Percentiles rank a stretch among this genome's conserved stretches.
phyloP scores from a whole-genome alignment of 2,888 invertebrate genomes.

The Mimumesa dahlbomi region DNA sequence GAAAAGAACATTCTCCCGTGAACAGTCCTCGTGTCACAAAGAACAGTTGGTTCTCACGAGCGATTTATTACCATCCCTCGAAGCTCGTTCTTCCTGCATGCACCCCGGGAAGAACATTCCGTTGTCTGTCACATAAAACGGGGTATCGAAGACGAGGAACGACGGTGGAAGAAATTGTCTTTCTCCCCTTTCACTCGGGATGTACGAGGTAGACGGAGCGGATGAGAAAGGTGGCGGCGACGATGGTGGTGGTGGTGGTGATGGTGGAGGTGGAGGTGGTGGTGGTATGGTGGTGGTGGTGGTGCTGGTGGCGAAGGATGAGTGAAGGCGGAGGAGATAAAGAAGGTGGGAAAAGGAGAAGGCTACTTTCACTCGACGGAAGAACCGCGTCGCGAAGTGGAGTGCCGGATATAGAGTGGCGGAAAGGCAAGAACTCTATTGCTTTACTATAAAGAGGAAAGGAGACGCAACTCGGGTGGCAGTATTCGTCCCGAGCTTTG shows the following conservation, averaged over 20 bases:
- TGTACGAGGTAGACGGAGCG: constrained; percentile 1
- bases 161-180: constrained; percentile 61
- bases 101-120: constrained; percentile 26
- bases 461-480: constrained; percentile 1
- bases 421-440: constrained; percentile 64
- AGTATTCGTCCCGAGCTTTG: constrained; percentile 56
- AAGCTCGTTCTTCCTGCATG: constrained; percentile 21
- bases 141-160: constrained; percentile 32
- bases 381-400: constrained; percentile 57
- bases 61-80: constrained; percentile 48
- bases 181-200: constrained; percentile 24
- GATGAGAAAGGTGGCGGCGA: constrained; percentile 13
- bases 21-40: constrained; percentile 35
- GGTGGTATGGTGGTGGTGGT: constrained; percentile 5
- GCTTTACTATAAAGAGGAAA: constrained; percentile 36
- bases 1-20: constrained; percentile 3
- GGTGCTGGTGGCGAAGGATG: neutral
- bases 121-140: constrained; percentile 46
- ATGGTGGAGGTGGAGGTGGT: neutral
- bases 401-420: constrained; percentile 65
- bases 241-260: constrained; percentile 2
- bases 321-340: constrained; percentile 11
- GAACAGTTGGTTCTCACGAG: constrained; percentile 28
- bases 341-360: constrained; percentile 30
- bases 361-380: constrained; percentile 60